These are phyloP conservation scores for Vulpes lagopus DNA, from an alignment of 2,113 vertebrate genomes.

Conservation along the genomic window DNA sequence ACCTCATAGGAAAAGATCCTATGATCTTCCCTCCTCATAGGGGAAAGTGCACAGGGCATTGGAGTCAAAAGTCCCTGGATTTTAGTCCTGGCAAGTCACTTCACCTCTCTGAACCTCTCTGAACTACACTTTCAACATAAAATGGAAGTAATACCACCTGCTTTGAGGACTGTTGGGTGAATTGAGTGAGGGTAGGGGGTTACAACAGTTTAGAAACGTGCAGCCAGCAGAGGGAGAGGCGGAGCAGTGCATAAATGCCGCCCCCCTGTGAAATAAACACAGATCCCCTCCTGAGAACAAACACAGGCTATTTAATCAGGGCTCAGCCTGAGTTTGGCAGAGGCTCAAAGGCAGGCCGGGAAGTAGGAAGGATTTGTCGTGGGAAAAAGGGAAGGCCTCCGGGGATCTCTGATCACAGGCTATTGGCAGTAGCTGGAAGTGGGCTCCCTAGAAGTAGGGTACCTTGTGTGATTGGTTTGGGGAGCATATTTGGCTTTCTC, in stretches of 20 bases:
- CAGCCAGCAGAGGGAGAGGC: not conserved
- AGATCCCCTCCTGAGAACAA: not conserved
- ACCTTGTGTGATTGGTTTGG: not conserved
- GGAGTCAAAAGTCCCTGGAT: not conserved
- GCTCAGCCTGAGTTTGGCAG: not conserved
- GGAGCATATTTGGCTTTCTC: not conserved
- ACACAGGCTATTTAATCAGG: not conserved
- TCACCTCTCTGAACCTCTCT: not conserved
- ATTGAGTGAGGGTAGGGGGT: not conserved
- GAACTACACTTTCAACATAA: not conserved
- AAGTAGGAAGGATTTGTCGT: not conserved
- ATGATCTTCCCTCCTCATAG: no score
- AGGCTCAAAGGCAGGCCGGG: not conserved
- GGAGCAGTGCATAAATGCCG: not conserved
- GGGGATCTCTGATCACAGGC: not conserved
- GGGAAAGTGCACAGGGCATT: not conserved
- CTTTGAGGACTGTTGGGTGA: not conserved
- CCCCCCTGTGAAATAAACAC: not conserved
- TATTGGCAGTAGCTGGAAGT: accelerated
- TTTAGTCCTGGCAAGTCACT: not conserved
- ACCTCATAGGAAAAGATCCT: not conserved
- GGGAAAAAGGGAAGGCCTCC: not conserved
- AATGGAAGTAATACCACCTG: not conserved
- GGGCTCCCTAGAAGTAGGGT: not conserved
- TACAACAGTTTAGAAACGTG: not conserved